Conservation (phyloP, 2,797 vertebrate species). For the Sebastes kiyomatsui region DNA sequence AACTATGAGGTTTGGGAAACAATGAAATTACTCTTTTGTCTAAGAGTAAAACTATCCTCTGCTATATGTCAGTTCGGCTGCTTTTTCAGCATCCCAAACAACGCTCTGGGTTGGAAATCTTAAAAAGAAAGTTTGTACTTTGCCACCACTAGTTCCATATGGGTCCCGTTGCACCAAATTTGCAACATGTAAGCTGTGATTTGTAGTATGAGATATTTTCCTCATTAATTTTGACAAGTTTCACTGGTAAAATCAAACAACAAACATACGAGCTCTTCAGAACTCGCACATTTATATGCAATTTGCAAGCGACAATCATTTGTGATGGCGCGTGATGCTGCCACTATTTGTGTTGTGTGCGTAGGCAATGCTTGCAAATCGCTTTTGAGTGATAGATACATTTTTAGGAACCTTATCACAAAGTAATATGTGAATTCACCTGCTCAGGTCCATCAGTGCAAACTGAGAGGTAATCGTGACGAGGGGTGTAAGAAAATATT, state of each 20-base stretch:
- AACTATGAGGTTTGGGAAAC: neutral
- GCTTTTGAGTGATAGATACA: neutral
- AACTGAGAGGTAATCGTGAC: neutral
- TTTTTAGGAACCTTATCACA: neutral
- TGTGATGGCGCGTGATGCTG: neutral
- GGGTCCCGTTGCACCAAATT: neutral
- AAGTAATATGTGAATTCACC: neutral
- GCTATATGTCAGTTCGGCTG: neutral
- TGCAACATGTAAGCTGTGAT: neutral
- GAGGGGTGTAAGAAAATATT: no score
- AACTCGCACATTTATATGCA: neutral
- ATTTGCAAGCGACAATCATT: neutral
- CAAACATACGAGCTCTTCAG: neutral
- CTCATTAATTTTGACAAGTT: no score
- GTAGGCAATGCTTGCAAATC: no score
- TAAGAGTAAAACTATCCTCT: neutral
- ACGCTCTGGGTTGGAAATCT: neutral
- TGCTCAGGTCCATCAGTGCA: neutral
- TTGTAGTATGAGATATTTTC: neutral
- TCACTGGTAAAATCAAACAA: neutral
- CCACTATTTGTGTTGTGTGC: fast-evolving
- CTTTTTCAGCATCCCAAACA: neutral
- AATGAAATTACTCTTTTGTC: neutral
- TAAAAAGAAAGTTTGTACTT: neutral
- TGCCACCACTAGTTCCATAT: neutral